A percentile compares a stretch with the other conserved stretches of the same genome.
phyloP scores from a whole-genome alignment of 2,113 vertebrate genomes.

The Oophaga pumilio region DNA sequence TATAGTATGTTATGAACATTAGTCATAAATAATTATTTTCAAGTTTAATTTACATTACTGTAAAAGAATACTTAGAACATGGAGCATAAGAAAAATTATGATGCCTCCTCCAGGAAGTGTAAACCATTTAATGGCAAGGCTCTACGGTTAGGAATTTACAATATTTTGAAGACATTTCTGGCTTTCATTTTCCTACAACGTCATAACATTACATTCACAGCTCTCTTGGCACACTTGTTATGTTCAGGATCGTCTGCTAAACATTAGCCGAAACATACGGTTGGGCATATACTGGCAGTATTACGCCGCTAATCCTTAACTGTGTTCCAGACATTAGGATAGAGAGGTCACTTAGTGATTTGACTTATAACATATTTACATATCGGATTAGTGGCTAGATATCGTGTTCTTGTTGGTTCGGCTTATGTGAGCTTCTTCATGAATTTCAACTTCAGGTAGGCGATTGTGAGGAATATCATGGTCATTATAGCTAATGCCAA shows the following conservation, averaged over 20 bases:
- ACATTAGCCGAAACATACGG: not conserved
- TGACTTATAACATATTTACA: constrained; percentile 7
- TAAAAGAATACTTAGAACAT: constrained; percentile 20
- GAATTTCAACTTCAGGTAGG: constrained; percentile 84
- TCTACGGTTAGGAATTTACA: not conserved
- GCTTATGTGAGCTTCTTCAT: constrained; percentile 88
- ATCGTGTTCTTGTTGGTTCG: not conserved
- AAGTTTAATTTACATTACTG: constrained; percentile 33
- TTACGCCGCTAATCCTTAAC: not conserved
- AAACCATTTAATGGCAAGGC: not conserved
- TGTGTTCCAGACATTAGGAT: not conserved
- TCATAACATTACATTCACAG: not conserved
- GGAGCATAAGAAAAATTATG: not conserved
- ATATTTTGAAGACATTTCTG: not conserved
- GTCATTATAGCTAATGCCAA: constrained; percentile 81
- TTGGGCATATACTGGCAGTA: not conserved
- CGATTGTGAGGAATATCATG: constrained; percentile 77
- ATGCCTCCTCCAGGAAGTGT: not conserved
- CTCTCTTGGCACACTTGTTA: not conserved
- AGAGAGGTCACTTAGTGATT: constrained; percentile 6
- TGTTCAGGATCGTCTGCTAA: not conserved
- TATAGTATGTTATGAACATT: constrained; percentile 18
- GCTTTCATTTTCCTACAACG: not conserved
- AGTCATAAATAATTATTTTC: constrained; percentile 33
- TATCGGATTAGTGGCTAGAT: not conserved